phyloP scores from a whole-genome alignment of 2,113 vertebrate species.

The Oreochromis spilurus region DNA sequence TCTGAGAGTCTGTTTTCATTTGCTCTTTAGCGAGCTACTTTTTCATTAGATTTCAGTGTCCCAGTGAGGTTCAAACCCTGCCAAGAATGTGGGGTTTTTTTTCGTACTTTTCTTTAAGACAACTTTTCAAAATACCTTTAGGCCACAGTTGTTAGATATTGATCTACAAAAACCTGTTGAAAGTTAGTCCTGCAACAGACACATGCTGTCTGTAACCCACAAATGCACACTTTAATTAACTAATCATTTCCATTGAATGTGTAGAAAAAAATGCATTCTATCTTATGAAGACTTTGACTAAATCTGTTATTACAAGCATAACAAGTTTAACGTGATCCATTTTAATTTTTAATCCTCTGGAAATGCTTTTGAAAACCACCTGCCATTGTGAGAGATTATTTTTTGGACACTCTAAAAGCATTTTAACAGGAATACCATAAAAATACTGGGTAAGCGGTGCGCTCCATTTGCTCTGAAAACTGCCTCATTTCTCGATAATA shows the following conservation, averaged over 20 bases:
- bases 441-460: not conserved
- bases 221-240: not conserved
- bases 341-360: not conserved
- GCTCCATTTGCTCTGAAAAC: not conserved
- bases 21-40: not conserved
- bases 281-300: not conserved
- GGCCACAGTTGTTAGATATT: not conserved
- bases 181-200: not conserved
- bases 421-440: not conserved
- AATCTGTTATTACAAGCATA: not conserved
- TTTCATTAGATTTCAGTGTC: not conserved
- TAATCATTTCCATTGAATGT: not conserved
- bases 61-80: not conserved
- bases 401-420: not conserved
- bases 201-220: not conserved
- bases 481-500: not conserved
- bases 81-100: not conserved
- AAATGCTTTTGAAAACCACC: not conserved
- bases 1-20: not conserved
- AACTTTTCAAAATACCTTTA: not conserved
- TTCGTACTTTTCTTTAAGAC: not conserved
- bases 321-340: not conserved
- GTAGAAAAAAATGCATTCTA: not conserved
- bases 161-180: not conserved
- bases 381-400: not conserved